Base-by-base conservation (phyloP, 2,888 invertebrate species). In the Cartodere bifasciata region DNA sequence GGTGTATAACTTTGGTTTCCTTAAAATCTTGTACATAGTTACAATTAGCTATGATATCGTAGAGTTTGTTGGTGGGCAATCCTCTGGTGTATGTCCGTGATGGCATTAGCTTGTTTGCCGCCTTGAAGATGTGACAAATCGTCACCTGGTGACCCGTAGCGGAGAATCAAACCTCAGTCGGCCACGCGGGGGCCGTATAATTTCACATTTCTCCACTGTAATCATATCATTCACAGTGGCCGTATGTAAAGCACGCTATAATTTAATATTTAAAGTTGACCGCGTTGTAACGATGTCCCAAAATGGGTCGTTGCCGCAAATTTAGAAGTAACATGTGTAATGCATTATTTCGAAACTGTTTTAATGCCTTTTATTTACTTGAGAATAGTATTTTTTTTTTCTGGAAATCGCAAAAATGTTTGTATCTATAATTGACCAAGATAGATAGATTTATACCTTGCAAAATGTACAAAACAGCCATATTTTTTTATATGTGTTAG, bases 81-180 rank as follows among this genome's bases (percentile, higher is more conserved):
- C 40, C 48, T 45, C 43, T 40, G 36, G 46, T 43, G 42, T 45
- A 43, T 43, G 56, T 48, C 52, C 53, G 45, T 42, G 53, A 61
- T 61, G 59, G 60, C 51, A 47, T 55, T 60, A 60, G 51, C 60
- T 53, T 61, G 61, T 61, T 55, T 51, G 49, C 47, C 52, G 57
- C 55, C 58, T 58, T 56, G 52, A 53, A 55, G 55, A 55, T 54
- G 56, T 61, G 60, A 61, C 59, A 60, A 61, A 61, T 61, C 55
- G 59, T 58, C 60, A 59, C 60, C 60, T 56, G 57, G 60, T 58
- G 60, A 58, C 60, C 59, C 53, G 55, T 56, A 51, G 50, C 50
- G 51, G 40, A 46, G 48, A 45, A 49, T 50, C 47, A 51, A 50
- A 55, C 53, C 54, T 52, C 54, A 46, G 48, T 48, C 42, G 47